Evolutionary conservation across 2,888 invertebrate genomes (phyloP), one percentile per base, ranked within the genome.

Genomic region (Harpagoxenus sublaevis): DNA sequence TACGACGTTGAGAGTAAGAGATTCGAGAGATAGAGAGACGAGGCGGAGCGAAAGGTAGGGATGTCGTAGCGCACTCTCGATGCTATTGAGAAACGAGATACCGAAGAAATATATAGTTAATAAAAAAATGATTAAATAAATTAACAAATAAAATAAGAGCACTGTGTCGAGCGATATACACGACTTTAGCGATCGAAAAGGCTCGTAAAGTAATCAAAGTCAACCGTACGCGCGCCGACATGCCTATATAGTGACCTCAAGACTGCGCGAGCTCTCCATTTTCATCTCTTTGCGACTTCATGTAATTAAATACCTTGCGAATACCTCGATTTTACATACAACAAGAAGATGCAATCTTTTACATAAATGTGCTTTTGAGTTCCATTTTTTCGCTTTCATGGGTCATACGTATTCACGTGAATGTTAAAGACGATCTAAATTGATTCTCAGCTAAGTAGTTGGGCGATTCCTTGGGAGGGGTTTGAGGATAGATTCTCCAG

Each of bases 141-240:
- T 12, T 79, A 79, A 71, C 23, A 71, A 39, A 51, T 79, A 53
- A 82, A 35, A 45, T 78, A 82, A 82, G 48, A 75, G 82, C 81
- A 79, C 53, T 79, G 35, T 82, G 63, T 82, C 63, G 53, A 82
- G 63, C 82, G 79, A 82, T 82, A 82, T 82, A 79, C 53, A 74
- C 60, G 70, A 78, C 77, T 81, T 65, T 82, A 79, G 79, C 63
- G 53, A 77, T 79, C 63, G 82, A 60, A 48, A 48, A 35, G 63
- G 55, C 63, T 82, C 81, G 63, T 82, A 75, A 82, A 78, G 51
- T 63, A 82, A 82, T 78, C 81, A 82, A 82, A 79, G 82, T 82
- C 82, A 78, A 78, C 18, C 82, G 62, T 82, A 82, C 81, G 82
- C 82, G 82, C 79, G 79, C 79, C 79, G 79, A 81, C 60, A 74